A percentile compares a stretch with the other conserved stretches of the same genome.
phyloP scores from a whole-genome alignment of 1,140 invertebrate species.

The Drosophila littoralis region DNA sequence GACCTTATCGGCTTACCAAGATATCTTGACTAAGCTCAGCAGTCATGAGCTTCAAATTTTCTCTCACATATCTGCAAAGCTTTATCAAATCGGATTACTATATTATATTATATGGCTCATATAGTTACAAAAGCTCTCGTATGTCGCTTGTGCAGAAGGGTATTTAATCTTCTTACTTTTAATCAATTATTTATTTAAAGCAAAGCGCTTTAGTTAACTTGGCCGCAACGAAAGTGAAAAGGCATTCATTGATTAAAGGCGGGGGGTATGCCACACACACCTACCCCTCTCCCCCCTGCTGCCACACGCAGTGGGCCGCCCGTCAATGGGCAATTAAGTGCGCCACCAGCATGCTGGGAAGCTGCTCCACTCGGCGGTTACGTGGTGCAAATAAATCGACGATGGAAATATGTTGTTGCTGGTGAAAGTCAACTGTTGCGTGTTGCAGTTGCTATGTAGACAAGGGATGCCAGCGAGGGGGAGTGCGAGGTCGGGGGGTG shows the following conservation, averaged over 20 bases:
- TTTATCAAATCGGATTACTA: no score
- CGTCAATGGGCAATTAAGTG: constrained; percentile 71
- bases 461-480: background rate
- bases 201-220: constrained; percentile 54
- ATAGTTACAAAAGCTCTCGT: no score
- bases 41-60: no score
- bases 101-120: no score
- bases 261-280: background rate
- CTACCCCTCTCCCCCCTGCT: background rate
- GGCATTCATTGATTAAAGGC: constrained; percentile 57
- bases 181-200: constrained; percentile 35
- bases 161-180: no score
- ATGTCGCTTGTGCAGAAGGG: no score
- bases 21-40: no score
- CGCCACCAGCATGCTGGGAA: constrained; percentile 43
- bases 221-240: constrained; percentile 66
- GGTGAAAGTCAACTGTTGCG: constrained; percentile 81
- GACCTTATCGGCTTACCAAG: no score
- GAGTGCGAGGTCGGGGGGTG: background rate
- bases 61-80: no score
- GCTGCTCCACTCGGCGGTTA: constrained; percentile 41
- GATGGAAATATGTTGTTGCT: constrained; percentile 28
- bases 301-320: background rate
- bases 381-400: constrained; percentile 65
- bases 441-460: constrained; percentile 52